Percentiles rank a stretch among this genome's conserved stretches.
Conservation (phyloP, 2,888 invertebrate species). For the Parasteatoda lunata region DNA sequence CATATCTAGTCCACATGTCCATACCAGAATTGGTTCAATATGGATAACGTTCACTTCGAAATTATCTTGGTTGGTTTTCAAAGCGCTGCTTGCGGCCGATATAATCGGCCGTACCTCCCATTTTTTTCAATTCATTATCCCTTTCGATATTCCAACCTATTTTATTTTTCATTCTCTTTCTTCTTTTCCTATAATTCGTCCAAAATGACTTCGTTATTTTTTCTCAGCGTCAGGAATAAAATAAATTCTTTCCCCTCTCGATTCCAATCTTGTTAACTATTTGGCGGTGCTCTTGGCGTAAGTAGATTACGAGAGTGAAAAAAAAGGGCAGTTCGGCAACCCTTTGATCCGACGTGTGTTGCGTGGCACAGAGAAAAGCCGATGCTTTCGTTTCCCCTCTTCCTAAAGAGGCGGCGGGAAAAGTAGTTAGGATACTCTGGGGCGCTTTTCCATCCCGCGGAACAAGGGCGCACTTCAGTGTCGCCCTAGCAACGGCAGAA, state of each 20-base stretch:
- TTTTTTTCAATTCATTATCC: no score
- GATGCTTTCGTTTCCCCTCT: slow-evolving; percentile 6
- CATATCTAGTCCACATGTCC: no score
- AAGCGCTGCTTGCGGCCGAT: no score
- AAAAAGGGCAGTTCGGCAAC: neutral
- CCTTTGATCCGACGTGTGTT: neutral
- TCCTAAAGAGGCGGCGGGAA: slow-evolving; percentile 7
- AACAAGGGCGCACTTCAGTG: slow-evolving; percentile 9
- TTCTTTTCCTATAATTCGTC: no score
- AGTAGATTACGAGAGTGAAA: neutral
- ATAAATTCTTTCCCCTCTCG: neutral
- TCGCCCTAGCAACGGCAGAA: slow-evolving; percentile 50
- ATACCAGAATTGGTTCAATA: no score
- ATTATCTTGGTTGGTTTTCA: no score
- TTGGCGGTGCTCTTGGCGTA: slow-evolving; percentile 15
- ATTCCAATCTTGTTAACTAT: neutral
- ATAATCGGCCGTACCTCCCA: no score
- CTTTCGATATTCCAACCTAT: no score
- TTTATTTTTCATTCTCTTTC: no score
- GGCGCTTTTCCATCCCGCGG: neutral
- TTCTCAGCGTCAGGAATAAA: neutral
- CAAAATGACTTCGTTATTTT: neutral
- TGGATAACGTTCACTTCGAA: no score
- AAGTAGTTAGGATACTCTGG: slow-evolving; percentile 23
- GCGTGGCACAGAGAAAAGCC: neutral